Evolutionary conservation across 2,888 invertebrate genomes (phyloP).

Genomic region (Chorisops tibialis): DNA sequence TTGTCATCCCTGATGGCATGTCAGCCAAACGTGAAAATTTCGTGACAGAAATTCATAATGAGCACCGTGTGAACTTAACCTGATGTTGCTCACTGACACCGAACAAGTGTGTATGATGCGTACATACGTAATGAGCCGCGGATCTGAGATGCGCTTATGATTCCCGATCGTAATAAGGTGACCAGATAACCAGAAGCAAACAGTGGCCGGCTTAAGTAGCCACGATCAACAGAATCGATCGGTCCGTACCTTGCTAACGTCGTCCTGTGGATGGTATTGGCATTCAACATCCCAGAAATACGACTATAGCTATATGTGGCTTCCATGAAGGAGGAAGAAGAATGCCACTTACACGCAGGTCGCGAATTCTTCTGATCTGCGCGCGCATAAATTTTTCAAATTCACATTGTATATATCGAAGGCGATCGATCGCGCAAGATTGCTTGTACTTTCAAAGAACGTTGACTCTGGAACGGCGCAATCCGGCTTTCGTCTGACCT

Average conservation of each 20-base stretch:
- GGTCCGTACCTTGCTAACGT: not conserved
- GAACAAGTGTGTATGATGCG: conserved; percentile 28
- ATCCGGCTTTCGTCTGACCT: conserved; percentile 17
- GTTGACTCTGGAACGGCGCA: conserved; percentile 6
- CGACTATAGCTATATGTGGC: not conserved
- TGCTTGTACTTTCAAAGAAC: conserved; percentile 18
- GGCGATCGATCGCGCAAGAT: not conserved
- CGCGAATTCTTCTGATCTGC: conserved; percentile 37
- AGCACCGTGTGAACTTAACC: conserved; percentile 49
- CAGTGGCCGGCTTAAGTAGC: not conserved
- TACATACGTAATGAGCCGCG: not conserved
- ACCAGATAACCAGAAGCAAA: not conserved
- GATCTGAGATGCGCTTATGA: conserved; percentile 15
- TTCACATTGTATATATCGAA: conserved; percentile 29
- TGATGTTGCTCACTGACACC: conserved; percentile 31
- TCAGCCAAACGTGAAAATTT: conserved; percentile 45
- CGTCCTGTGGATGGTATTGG: not conserved
- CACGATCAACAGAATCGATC: not conserved
- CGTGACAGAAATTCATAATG: conserved; percentile 51
- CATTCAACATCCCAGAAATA: not conserved
- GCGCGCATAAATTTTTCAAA: conserved; percentile 38
- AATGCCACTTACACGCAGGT: conserved; percentile 38
- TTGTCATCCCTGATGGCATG: conserved; percentile 31
- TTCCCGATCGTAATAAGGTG: not conserved
- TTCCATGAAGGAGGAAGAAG: conserved; percentile 20